Percentiles rank a stretch among this genome's conserved stretches.
Conservation (phyloP, 2,113 vertebrate genomes). For the Euleptes europaea region DNA sequence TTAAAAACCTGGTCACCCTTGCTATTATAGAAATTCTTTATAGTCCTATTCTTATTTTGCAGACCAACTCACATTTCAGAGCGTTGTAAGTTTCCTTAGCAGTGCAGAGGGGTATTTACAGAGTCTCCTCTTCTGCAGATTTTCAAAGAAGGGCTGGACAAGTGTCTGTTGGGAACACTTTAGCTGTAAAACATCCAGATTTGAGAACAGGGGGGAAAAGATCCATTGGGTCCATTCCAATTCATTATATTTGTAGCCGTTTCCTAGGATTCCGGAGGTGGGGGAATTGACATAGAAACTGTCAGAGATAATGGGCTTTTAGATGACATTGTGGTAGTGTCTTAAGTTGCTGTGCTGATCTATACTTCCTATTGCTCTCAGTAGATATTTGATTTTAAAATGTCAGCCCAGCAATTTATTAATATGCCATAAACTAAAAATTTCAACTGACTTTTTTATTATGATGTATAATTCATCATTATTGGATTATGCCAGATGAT, state of each 20-base stretch:
- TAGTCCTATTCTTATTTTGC: neutral
- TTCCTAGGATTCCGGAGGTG: constrained; percentile 26
- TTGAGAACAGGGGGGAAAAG: neutral
- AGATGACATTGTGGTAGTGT: constrained; percentile 29
- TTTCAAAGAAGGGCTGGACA: neutral
- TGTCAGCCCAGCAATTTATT: constrained; percentile 34
- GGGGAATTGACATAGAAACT: constrained; percentile 35
- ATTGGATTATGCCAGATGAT: constrained; percentile 53
- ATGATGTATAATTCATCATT: constrained; percentile 33
- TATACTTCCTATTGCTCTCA: constrained; percentile 33
- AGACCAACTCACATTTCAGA: neutral
- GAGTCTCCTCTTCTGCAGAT: neutral
- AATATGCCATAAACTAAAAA: constrained; percentile 44
- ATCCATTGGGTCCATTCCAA: neutral
- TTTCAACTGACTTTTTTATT: constrained; percentile 41
- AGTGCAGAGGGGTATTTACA: neutral
- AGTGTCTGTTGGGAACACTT: neutral
- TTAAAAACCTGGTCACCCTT: neutral
- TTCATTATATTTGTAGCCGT: constrained; percentile 32
- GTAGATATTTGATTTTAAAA: constrained; percentile 55
- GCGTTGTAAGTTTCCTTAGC: constrained; percentile 30
- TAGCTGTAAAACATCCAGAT: neutral
- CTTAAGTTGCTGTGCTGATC: constrained; percentile 30
- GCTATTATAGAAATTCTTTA: constrained; percentile 21
- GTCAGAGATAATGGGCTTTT: constrained; percentile 29